A percentile compares a stretch with the other conserved stretches of the same genome.
Conservation (phyloP, 2,113 vertebrate genomes). For the Bucco capensis region DNA sequence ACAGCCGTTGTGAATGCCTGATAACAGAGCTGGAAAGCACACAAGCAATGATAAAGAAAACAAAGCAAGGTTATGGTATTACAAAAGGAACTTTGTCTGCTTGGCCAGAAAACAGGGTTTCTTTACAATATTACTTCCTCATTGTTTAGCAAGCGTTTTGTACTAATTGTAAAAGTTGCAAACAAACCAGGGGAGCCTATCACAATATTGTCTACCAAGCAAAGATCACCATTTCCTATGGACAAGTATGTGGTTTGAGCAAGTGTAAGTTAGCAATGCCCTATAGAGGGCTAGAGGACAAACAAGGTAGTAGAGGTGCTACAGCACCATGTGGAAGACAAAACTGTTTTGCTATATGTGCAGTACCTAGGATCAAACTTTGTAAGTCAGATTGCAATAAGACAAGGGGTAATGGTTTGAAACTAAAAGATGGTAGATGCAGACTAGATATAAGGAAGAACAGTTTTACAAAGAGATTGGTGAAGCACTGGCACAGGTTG, state of each 20-base stretch:
- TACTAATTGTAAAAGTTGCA: not conserved
- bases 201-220: not conserved
- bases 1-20: not conserved
- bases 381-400: not conserved
- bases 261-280: not conserved
- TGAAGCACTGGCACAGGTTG: not conserved
- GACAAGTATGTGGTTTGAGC: not conserved
- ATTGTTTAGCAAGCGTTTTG: not conserved
- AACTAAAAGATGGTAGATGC: not conserved
- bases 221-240: not conserved
- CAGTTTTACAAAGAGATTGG: not conserved
- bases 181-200: not conserved
- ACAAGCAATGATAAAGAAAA: not conserved
- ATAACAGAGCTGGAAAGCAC: not conserved
- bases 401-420: not conserved
- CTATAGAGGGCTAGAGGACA: not conserved
- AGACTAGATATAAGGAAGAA: not conserved
- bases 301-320: not conserved
- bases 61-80: not conserved
- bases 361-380: not conserved
- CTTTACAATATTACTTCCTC: not conserved
- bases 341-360: not conserved
- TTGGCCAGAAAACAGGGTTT: not conserved
- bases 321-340: not conserved
- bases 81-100: constrained; percentile 17